Percentiles rank a stretch among this genome's conserved stretches.
phyloP scores from a whole-genome alignment of 2,888 invertebrate genomes.

The Tenthredo notha region DNA sequence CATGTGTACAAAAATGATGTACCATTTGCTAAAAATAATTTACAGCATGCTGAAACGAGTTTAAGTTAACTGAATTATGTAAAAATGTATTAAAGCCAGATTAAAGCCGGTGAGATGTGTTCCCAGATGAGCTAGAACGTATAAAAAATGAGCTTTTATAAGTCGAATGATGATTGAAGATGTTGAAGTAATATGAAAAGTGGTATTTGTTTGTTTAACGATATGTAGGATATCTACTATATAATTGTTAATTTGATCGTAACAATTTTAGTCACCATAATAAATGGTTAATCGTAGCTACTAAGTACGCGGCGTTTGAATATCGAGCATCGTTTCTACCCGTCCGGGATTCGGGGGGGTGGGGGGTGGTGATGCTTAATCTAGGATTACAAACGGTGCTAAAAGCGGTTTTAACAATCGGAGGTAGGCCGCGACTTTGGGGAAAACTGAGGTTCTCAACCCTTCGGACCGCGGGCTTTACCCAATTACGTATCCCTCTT shows the following conservation, averaged over 20 bases:
- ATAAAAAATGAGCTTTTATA: not conserved
- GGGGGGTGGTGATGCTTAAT: not conserved
- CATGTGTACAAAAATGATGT: not conserved
- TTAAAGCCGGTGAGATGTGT: not conserved
- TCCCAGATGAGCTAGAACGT: not conserved
- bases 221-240: not conserved
- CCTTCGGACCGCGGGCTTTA: not conserved
- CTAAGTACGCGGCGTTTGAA: not conserved
- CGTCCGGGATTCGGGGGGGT: not conserved
- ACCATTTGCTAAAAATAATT: not conserved
- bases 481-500: not conserved
- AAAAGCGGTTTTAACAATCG: constrained; percentile 10
- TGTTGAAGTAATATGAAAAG: not conserved
- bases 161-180: too few species aligned
- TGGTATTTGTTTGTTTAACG: not conserved
- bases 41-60: not conserved
- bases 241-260: not conserved
- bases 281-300: not conserved
- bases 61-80: not conserved
- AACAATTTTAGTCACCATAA: not conserved
- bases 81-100: not conserved
- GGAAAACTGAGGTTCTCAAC: not conserved
- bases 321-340: not conserved
- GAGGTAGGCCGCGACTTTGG: not conserved
- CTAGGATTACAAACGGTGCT: constrained; percentile 12